A percentile compares a stretch with the other conserved stretches of the same genome.
These are phyloP conservation scores for Tetramorium bicarinatum DNA, from an alignment of 2,888 invertebrate genomes.

Conservation along the genomic window DNA sequence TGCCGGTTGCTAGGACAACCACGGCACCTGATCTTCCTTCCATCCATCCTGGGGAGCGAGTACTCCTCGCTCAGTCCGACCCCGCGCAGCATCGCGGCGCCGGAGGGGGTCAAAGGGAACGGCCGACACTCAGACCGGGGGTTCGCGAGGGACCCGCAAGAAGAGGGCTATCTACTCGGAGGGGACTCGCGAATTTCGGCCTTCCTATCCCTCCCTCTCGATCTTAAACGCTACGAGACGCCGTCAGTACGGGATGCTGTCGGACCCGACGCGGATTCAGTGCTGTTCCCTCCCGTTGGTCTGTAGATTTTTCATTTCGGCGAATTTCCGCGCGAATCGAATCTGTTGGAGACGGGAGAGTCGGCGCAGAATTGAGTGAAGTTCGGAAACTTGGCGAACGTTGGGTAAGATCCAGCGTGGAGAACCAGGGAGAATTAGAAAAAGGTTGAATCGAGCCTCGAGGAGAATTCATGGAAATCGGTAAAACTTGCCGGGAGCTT, in stretches of 20 bases:
- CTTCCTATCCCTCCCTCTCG: not conserved
- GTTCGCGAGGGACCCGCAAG: slow-evolving; percentile 40
- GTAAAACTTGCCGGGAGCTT: not conserved
- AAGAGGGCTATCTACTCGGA: slow-evolving; percentile 2
- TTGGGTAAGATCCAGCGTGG: not conserved
- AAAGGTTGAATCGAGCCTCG: not conserved
- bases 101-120: not conserved
- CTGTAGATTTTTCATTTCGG: not conserved
- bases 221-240: not conserved
- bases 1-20: slow-evolving; percentile 85
- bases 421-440: not conserved
- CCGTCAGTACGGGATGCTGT: not conserved
- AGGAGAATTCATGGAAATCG: not conserved
- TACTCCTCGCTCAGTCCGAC: slow-evolving; percentile 73
- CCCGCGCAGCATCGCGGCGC: slow-evolving; percentile 41
- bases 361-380: not conserved
- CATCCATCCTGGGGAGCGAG: slow-evolving; percentile 79
- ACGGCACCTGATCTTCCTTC: slow-evolving; percentile 83
- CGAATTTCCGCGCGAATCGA: not conserved
- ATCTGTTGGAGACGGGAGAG: not conserved
- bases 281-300: not conserved
- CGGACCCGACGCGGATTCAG: not conserved
- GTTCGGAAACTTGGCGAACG: not conserved
- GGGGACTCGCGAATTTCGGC: not conserved
- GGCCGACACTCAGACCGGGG: slow-evolving; percentile 28